Conservation (phyloP, 2,888 invertebrate species). For the Dysmachus trigonus region DNA sequence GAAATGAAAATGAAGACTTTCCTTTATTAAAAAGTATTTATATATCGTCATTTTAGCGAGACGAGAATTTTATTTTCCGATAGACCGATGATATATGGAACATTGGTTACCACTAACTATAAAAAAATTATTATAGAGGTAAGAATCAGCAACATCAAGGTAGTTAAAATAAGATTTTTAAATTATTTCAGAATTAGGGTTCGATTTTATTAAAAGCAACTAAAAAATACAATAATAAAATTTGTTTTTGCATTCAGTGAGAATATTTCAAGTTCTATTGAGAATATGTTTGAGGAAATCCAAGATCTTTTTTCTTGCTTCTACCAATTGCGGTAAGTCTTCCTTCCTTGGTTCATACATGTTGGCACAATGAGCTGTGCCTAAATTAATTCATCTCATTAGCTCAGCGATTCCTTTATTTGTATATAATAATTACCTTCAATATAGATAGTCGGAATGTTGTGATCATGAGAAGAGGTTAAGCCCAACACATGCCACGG, state of each 20-base stretch:
- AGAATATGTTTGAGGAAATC: conserved; percentile 8
- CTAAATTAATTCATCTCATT: conserved; percentile 64
- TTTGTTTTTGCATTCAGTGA: too few relatives aligned
- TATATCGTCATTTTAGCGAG: too few relatives aligned
- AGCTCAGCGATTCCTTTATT: too few relatives aligned
- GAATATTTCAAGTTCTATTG: not conserved
- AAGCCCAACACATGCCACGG: conserved; percentile 88
- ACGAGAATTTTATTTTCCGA: too few relatives aligned
- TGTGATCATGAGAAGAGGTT: conserved; percentile 66
- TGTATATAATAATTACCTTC: conserved; percentile 66
- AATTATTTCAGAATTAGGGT: too few relatives aligned
- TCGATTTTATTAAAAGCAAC: not conserved
- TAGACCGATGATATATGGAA: too few relatives aligned
- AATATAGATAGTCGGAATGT: conserved; percentile 77
- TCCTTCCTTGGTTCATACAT: conserved; percentile 81
- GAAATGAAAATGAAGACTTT: too few relatives aligned
- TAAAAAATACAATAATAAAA: not conserved
- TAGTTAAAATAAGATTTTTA: too few relatives aligned
- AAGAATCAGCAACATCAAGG: too few relatives aligned
- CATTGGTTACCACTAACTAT: too few relatives aligned
- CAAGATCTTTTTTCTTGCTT: conserved; percentile 74
- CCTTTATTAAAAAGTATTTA: too few relatives aligned
- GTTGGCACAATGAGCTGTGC: conserved; percentile 94
- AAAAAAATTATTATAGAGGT: too few relatives aligned
- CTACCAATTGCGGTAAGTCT: conserved; percentile 74